phyloP scores from a whole-genome alignment of 2,888 invertebrate genomes.

The Eumacrocentrus americanus region DNA sequence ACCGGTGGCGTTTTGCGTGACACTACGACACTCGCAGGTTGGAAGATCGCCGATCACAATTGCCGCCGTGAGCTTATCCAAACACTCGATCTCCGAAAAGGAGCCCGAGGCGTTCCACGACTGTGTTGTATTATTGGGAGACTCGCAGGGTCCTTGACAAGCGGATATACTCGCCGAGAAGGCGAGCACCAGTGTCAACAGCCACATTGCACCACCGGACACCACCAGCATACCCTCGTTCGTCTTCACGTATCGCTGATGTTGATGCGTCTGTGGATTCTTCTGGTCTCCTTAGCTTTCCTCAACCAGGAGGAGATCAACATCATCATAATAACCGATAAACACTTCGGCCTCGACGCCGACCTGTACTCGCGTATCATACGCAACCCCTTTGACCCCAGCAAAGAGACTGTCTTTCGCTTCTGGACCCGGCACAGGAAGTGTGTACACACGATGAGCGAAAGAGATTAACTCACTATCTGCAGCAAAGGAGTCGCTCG shows the following conservation, averaged over 20 bases:
- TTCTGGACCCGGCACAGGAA: not conserved
- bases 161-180: constrained; percentile 54
- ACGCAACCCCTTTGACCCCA: not conserved
- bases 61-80: constrained; percentile 13
- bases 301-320: constrained; percentile 7
- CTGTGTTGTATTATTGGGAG: constrained; percentile 33
- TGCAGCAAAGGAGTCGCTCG: constrained; percentile 21
- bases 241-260: constrained; percentile 29
- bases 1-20: constrained; percentile 16
- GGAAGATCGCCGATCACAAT: constrained; percentile 11
- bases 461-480: constrained; percentile 9
- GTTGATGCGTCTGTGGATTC: constrained; percentile 19
- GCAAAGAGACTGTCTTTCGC: not conserved
- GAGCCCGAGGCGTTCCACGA: constrained; percentile 9
- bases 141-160: constrained; percentile 55
- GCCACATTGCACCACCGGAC: constrained; percentile 49
- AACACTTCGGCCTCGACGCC: not conserved
- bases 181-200: constrained; percentile 54
- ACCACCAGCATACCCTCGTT: constrained; percentile 31
- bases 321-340: constrained; percentile 17
- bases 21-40: constrained; percentile 23
- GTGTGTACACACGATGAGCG: not conserved
- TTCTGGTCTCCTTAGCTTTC: not conserved
- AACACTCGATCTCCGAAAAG: constrained; percentile 21
- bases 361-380: constrained; percentile 6